Conservation (phyloP, 2,888 invertebrate genomes). For the Mactromeris polynyma region DNA sequence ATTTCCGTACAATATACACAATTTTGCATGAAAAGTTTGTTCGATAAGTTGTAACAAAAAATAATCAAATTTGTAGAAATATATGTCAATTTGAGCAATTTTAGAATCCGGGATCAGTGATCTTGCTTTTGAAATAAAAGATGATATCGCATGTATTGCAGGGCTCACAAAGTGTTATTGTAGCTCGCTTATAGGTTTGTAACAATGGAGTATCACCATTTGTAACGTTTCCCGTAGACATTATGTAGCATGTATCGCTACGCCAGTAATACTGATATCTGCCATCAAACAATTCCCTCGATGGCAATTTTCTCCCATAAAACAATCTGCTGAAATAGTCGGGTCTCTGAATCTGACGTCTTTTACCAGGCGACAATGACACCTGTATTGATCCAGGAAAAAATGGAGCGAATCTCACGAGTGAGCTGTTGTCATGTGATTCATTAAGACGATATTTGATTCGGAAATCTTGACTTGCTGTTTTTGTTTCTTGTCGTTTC, state of each 20-base stretch:
- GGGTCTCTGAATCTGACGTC: neutral
- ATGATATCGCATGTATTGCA: too few species aligned
- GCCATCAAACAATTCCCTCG: neutral
- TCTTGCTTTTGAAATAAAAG: too few species aligned
- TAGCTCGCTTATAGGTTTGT: too few species aligned
- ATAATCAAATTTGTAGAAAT: too few species aligned
- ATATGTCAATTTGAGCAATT: too few species aligned
- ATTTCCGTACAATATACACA: too few species aligned
- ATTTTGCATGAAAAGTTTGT: too few species aligned
- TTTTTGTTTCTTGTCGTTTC: neutral
- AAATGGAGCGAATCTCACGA: conserved; percentile 3
- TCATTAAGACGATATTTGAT: conserved; percentile 8
- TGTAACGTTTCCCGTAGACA: neutral
- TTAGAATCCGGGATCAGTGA: too few species aligned
- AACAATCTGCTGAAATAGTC: neutral
- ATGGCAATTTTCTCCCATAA: conserved; percentile 3
- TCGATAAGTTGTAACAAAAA: too few species aligned
- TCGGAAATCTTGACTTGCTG: neutral
- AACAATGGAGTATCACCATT: neutral
- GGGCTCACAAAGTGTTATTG: too few species aligned
- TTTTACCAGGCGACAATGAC: neutral
- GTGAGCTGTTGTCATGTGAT: neutral
- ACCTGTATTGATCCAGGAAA: neutral
- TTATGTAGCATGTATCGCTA: neutral
- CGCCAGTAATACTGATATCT: neutral